phyloP scores from a whole-genome alignment of 1,140 invertebrate species.

The Laupala kohalensis region DNA sequence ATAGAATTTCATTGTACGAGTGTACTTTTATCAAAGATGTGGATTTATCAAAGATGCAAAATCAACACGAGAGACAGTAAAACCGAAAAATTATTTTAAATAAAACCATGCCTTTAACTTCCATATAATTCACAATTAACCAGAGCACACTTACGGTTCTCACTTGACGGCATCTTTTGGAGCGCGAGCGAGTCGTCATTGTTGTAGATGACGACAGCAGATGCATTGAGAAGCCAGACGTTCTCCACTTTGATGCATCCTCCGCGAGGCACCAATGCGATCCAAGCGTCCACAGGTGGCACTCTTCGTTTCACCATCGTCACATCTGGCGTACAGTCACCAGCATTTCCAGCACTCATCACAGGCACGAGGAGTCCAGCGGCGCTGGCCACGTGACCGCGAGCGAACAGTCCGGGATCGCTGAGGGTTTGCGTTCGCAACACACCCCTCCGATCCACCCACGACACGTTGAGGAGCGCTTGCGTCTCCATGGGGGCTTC shows the following conservation, averaged over 20 bases:
- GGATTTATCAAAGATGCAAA: too few species aligned
- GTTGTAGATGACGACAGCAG: constrained; percentile 63
- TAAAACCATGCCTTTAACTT: too few species aligned
- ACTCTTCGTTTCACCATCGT: constrained; percentile 25
- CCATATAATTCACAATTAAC: too few species aligned
- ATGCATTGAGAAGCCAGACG: constrained; percentile 50
- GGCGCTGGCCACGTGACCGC: constrained; percentile 43
- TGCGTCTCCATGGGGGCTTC: background rate
- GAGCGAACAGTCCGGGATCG: constrained; percentile 55
- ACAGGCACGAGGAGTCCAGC: constrained; percentile 46
- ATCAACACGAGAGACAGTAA: too few species aligned
- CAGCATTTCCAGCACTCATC: constrained; percentile 32
- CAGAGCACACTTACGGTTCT: background rate
- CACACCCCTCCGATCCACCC: background rate
- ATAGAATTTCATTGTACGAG: too few species aligned
- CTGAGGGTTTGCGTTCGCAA: background rate
- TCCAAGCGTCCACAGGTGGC: constrained; percentile 46
- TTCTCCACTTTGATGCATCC: constrained; percentile 60
- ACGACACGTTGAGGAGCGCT: background rate
- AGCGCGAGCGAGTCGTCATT: constrained; percentile 45
- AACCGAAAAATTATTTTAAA: too few species aligned
- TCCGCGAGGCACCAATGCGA: constrained; percentile 58
- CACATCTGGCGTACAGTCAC: constrained; percentile 49
- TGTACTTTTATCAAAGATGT: too few species aligned
- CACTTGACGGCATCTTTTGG: constrained; percentile 47